A percentile compares a stretch with the other conserved stretches of the same genome.
phyloP scores from a whole-genome alignment of 2,113 vertebrate species.

The Gambusia affinis region DNA sequence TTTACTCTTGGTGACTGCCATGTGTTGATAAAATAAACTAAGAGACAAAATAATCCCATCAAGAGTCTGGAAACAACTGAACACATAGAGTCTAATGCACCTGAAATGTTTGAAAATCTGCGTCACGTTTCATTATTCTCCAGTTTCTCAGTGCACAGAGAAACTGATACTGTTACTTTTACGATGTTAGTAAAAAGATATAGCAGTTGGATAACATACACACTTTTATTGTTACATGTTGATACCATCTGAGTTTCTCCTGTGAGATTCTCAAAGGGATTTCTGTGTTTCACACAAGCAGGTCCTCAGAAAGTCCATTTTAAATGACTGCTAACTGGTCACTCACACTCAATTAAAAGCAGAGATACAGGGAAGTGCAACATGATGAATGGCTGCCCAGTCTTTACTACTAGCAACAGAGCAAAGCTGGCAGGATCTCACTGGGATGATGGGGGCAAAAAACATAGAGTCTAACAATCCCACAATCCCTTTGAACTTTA shows the following conservation, averaged over 20 bases:
- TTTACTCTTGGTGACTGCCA: not conserved
- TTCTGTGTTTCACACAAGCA: conserved; percentile 32
- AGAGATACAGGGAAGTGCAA: conserved; percentile 50
- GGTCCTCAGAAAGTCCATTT: conserved; percentile 17
- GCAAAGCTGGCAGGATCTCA: conserved; percentile 18
- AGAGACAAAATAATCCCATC: not conserved
- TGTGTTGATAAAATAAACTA: not conserved
- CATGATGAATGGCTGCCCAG: conserved; percentile 44
- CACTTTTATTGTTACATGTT: not conserved
- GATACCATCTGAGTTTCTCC: conserved; percentile 11
- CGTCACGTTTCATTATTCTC: not conserved
- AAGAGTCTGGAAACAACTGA: not conserved
- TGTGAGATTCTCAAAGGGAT: not conserved
- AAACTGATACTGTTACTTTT: not conserved
- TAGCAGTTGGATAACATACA: not conserved
- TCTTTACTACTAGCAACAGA: conserved; percentile 33
- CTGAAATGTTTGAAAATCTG: not conserved
- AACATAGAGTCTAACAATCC: conserved; percentile 27
- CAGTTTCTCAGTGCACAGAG: not conserved
- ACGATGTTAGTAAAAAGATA: not conserved
- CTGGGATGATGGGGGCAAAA: conserved; percentile 22
- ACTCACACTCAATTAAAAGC: conserved; percentile 66
- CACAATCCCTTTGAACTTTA: conserved; percentile 36
- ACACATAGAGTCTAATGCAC: not conserved
- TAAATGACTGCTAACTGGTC: conserved; percentile 61